Conservation (phyloP, 2,113 vertebrate species). For the Myrmecobius fasciatus region DNA sequence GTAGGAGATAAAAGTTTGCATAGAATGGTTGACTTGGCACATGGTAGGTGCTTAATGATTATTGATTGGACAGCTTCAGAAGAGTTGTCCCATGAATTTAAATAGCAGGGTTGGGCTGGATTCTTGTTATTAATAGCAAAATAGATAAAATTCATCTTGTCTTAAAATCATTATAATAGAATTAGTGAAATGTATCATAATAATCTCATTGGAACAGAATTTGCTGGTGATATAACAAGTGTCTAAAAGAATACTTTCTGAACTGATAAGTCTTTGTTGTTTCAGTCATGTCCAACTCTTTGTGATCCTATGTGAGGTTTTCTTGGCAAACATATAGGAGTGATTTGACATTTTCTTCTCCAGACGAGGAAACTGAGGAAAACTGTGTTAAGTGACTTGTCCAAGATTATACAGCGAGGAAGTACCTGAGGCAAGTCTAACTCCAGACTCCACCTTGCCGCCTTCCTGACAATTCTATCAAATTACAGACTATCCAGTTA, state of each 20-base stretch:
- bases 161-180: conserved; percentile 26
- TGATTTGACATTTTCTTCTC: background rate
- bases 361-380: background rate
- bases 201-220: background rate
- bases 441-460: too few species aligned
- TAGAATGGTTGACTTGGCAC: background rate
- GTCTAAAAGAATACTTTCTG: background rate
- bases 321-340: background rate
- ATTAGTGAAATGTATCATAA: conserved; percentile 3
- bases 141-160: background rate
- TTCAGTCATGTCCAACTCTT: background rate
- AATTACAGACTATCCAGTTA: background rate
- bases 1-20: background rate
- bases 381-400: background rate
- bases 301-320: background rate
- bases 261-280: background rate
- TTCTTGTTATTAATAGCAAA: conserved; percentile 10
- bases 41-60: background rate
- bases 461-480: background rate
- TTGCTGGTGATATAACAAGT: background rate
- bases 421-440: too few species aligned
- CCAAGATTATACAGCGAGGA: background rate
- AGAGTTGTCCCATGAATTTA: background rate
- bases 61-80: background rate
- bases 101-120: background rate